Evolutionary conservation across 2,797 vertebrate genomes (phyloP).

Genomic region (Astyanax mexicanus): DNA sequence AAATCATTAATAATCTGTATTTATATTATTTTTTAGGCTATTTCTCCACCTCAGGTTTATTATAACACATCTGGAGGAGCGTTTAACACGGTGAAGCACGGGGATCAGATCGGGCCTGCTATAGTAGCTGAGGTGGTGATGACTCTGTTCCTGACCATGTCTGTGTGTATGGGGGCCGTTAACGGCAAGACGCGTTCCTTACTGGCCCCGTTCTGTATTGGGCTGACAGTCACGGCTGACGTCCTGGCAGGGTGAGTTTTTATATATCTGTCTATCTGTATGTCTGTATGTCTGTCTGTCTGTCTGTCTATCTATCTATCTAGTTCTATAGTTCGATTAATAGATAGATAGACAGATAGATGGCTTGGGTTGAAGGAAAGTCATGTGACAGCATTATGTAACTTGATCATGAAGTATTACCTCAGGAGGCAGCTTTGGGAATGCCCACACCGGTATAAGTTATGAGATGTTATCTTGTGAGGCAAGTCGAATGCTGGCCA

Average conservation of each 20-base stretch:
- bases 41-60: conserved; percentile 56
- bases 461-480: too few relatives aligned
- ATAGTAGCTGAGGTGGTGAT: conserved; percentile 76
- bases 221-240: conserved; percentile 77
- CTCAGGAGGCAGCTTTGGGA: too few relatives aligned
- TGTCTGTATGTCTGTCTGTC: background rate
- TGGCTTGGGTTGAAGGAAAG: too few relatives aligned
- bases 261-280: background rate
- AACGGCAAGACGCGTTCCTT: conserved; percentile 74
- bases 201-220: conserved; percentile 80
- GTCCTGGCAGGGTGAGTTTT: conserved; percentile 88
- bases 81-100: conserved; percentile 44
- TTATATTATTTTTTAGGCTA: conserved; percentile 58
- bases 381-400: too few relatives aligned
- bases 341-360: too few relatives aligned
- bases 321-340: background rate
- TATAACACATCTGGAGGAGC: conserved; percentile 62
- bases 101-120: conserved; percentile 3
- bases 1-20: background rate
- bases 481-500: too few relatives aligned
- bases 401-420: too few relatives aligned
- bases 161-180: conserved; percentile 82
- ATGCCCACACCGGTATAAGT: too few relatives aligned
- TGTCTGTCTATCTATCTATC: too few relatives aligned
- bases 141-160: conserved; percentile 78